phyloP scores from a whole-genome alignment of 2,888 invertebrate species.

The Trachelus troglodyta region DNA sequence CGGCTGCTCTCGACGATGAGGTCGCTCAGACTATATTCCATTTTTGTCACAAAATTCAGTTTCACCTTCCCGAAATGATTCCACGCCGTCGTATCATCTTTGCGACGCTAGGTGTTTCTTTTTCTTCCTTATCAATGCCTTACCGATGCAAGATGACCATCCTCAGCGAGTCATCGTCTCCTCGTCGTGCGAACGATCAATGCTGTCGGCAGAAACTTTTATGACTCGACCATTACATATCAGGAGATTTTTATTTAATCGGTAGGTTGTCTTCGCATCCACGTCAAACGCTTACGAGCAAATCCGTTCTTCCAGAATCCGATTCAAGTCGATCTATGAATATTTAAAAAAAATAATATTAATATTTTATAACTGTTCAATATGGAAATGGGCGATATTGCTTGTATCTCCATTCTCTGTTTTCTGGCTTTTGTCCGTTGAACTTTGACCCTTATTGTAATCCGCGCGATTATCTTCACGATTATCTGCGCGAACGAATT shows the following conservation, averaged over 20 bases:
- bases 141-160: background rate
- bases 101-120: background rate
- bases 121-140: conserved; percentile 4
- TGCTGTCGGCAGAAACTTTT: background rate
- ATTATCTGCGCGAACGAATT: background rate
- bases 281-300: conserved; percentile 52
- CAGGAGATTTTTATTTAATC: background rate
- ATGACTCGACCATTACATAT: background rate
- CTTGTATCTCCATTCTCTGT: background rate
- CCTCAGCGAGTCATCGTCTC: background rate
- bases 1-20: background rate
- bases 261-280: background rate
- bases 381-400: background rate
- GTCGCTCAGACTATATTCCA: background rate
- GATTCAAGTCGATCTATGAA: conserved; percentile 6
- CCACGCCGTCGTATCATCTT: background rate
- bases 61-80: background rate
- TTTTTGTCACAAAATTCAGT: background rate
- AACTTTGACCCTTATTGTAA: background rate
- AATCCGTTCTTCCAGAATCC: conserved; percentile 63
- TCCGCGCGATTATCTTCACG: background rate
- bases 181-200: background rate
- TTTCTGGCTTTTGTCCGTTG: background rate
- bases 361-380: background rate
- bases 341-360: background rate